Base-by-base conservation (phyloP, 2,797 vertebrate genomes). In the Ambastaia sidthimunki region DNA sequence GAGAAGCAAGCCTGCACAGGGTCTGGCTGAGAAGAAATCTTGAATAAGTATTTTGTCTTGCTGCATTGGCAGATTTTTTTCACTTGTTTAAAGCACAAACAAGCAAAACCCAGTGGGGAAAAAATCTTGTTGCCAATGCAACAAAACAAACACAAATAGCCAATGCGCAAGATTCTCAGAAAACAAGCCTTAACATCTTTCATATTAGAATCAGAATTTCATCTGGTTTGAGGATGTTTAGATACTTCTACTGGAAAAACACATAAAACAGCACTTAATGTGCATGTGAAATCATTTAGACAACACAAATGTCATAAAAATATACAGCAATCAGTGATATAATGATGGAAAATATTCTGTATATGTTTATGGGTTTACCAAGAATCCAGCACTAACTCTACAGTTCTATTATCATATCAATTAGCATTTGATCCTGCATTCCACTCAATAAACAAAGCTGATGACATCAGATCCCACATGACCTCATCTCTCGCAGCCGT, bases 371-470 rank as follows among this genome's bases (percentile, higher is more conserved):
- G 28, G 23, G 34, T 13, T 73, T 60, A n/a, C 34, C 18, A 47
- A n/a, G 23, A 13, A 50, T 63, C 52, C n/a, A 37, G 50, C 16
- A 57, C 54, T 10, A 21, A 2, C 10, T 69, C 23, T 25, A 10
- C 41, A 59, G 6, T 62, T 15, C 50, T 67, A 23, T 31, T 37
- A 47, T 68, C 13, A 0, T 15, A 68, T 19, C 11, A 2, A 37
- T 57, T 60, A 60, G 23, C 57, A 60, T 60, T 60, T 25, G 57
- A 68, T 21, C 63, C 57, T 77, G 65, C n/a, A 55, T 77, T 76
- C 11, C 65, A 59, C 37, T 59, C 7, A 68, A 7, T 18, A 15
- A 47, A 67, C 50, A 68, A 76, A 57, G 67, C 65, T 21, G 28
- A 76, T 47, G 75, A 69, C 23, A 59, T n/a, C 55, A 23, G 37